phyloP scores from a whole-genome alignment of 1,140 invertebrate genomes.

The Leptopilina clavipes region DNA sequence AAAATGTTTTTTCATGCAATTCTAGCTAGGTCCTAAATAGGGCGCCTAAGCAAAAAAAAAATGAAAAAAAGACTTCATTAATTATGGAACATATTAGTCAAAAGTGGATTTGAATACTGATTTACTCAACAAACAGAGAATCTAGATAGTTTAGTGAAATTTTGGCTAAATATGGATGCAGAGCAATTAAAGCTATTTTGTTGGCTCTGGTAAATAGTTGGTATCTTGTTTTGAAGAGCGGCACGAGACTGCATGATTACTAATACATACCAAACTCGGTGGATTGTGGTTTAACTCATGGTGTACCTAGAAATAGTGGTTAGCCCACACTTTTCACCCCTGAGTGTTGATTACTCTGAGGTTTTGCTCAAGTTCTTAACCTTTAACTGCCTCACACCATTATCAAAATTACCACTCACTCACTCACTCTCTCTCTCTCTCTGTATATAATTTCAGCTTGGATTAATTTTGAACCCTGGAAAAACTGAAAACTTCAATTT shows the following conservation, averaged over 20 bases:
- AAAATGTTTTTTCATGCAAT: too few species aligned
- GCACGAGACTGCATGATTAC: background rate
- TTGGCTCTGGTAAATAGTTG: background rate
- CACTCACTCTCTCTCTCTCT: background rate
- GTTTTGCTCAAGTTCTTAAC: background rate
- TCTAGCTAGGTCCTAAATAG: too few species aligned
- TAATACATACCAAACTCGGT: background rate
- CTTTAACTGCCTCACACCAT: background rate
- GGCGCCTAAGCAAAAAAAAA: too few species aligned
- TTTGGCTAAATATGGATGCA: background rate
- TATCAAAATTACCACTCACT: background rate
- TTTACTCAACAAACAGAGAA: too few species aligned
- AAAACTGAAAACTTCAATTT: too few species aligned
- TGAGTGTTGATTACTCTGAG: conserved; percentile 28
- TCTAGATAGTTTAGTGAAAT: too few species aligned
- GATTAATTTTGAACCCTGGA: background rate
- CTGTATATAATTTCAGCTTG: background rate
- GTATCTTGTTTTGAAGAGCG: background rate
- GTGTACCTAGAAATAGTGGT: conserved; percentile 9
- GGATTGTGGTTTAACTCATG: background rate
- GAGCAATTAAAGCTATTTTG: background rate
- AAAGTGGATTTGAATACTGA: too few species aligned
- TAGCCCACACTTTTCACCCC: background rate
- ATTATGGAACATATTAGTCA: too few species aligned
- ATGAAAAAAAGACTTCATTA: too few species aligned